Evolutionary conservation across 2,888 invertebrate genomes (phyloP).

Genomic region (Aproaerema taeniolella): DNA sequence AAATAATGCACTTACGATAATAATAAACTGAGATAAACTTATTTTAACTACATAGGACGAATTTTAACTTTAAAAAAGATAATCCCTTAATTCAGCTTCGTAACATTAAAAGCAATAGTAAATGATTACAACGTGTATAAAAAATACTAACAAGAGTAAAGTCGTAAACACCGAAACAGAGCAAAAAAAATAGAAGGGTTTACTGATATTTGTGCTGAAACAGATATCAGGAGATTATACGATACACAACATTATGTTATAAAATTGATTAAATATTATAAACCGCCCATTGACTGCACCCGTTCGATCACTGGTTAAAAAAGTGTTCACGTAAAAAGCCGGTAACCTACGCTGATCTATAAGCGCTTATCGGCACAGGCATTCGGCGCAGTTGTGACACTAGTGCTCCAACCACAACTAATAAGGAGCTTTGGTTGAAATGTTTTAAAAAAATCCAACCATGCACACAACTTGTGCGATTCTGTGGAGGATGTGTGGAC

Average conservation of each 20-base stretch:
- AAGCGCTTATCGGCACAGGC: no score
- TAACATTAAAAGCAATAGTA: constrained; percentile 25
- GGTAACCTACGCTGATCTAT: no score
- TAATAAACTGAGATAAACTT: constrained; percentile 43
- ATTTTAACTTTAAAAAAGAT: constrained; percentile 30
- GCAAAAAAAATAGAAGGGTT: constrained; percentile 22
- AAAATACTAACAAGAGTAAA: constrained; percentile 45
- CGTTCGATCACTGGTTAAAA: no score
- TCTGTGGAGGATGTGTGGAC: no score
- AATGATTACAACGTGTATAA: constrained; percentile 19
- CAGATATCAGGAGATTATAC: constrained; percentile 4
- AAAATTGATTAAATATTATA: constrained; percentile 20
- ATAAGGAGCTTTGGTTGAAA: no score
- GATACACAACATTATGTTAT: constrained; percentile 15
- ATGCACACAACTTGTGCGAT: no score
- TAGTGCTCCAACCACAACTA: no score
- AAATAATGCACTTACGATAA: constrained; percentile 72
- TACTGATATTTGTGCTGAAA: constrained; percentile 35
- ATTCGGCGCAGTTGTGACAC: no score
- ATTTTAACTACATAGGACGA: constrained; percentile 41
- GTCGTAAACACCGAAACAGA: constrained; percentile 21
- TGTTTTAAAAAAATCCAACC: no score
- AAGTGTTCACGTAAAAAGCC: no score
- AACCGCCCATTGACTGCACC: no score
- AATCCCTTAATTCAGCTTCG: constrained; percentile 29